Evolutionary conservation across 2,113 vertebrate species (phyloP).

Genomic region (Platysternon megacephalum): DNA sequence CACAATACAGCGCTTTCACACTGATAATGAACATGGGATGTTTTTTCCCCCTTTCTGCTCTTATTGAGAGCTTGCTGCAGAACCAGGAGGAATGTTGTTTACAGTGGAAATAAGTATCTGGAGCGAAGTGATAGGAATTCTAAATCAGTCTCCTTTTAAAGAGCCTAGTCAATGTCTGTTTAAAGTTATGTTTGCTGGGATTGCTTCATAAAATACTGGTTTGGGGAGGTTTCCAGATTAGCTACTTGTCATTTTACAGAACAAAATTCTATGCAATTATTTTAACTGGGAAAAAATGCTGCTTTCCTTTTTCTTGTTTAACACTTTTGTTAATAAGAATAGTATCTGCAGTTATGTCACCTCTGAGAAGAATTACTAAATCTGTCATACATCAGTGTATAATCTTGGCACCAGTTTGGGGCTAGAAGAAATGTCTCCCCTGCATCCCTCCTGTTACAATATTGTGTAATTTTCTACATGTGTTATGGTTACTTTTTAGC

Average conservation of each 20-base stretch:
- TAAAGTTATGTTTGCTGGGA: background rate
- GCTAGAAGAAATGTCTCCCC: background rate
- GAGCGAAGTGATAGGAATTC: background rate
- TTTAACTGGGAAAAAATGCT: background rate
- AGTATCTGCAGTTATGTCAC: background rate
- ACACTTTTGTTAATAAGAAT: background rate
- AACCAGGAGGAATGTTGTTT: background rate
- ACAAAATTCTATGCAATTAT: background rate
- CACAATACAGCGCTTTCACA: constrained; percentile 12
- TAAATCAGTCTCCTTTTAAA: background rate
- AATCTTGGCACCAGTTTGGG: background rate
- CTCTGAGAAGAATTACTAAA: constrained; percentile 7
- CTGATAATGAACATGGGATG: constrained; percentile 29
- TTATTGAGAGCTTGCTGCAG: constrained; percentile 5
- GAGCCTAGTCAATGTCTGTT: background rate
- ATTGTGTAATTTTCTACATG: background rate
- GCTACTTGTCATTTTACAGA: background rate
- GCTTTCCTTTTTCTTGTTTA: background rate
- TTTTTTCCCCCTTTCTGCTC: background rate
- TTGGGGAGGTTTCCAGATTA: background rate
- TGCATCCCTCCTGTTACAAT: background rate
- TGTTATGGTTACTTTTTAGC: background rate
- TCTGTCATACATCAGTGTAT: background rate
- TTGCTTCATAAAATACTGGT: background rate
- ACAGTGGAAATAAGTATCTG: background rate